A percentile compares a stretch with the other conserved stretches of the same genome.
These are phyloP conservation scores for Pristionchus mayeri DNA, from an alignment of 2,888 invertebrate genomes.

Conservation along the genomic window DNA sequence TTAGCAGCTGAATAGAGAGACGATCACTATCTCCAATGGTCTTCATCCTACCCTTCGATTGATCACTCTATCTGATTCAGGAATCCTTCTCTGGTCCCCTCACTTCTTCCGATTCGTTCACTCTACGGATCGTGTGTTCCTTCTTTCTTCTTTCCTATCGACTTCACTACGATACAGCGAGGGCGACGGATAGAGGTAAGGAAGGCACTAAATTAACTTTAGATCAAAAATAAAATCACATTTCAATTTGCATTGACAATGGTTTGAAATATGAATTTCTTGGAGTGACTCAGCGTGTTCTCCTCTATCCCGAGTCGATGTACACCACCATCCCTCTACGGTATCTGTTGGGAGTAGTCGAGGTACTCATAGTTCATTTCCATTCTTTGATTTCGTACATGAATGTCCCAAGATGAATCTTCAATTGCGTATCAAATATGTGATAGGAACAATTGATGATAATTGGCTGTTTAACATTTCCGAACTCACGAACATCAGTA, in stretches of 20 bases:
- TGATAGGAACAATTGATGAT: no score
- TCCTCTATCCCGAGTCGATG: slow-evolving; percentile 51
- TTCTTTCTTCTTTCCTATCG: slow-evolving; percentile 46
- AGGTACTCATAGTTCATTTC: no score
- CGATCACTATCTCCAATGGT: no score
- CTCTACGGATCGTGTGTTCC: slow-evolving; percentile 28
- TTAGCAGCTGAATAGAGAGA: no score
- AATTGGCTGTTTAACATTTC: no score
- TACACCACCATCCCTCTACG: slow-evolving; percentile 59
- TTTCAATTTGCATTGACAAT: background rate
- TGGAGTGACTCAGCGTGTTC: slow-evolving; percentile 34
- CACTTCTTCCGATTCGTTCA: background rate
- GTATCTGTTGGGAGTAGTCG: slow-evolving; percentile 58
- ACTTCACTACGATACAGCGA: slow-evolving; percentile 36
- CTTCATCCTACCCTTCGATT: no score
- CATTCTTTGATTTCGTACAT: no score
- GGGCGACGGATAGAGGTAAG: slow-evolving; percentile 13
- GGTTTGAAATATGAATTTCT: background rate
- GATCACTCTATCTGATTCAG: slow-evolving; percentile 1
- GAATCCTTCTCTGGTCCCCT: slow-evolving; percentile 42
- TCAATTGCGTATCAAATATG: no score
- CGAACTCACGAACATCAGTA: no score
- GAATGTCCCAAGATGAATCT: no score
- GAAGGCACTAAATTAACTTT: no score
- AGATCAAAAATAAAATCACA: background rate